Conservation (phyloP, 2,797 vertebrate species). For the Rhinichthys osculus region DNA sequence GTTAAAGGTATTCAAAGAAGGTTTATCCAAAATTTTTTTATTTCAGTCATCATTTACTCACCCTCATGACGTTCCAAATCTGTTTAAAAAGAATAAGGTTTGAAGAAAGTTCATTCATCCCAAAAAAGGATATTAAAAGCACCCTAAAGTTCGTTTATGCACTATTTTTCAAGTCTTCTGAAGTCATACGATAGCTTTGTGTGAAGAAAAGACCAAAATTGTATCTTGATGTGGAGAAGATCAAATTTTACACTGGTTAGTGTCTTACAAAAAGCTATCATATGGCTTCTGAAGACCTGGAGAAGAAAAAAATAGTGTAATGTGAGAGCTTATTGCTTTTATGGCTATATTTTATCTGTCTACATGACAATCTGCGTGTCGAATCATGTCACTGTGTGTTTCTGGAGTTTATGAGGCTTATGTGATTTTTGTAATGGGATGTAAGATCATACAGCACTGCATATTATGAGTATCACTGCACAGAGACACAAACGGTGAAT, state of each 20-base stretch:
- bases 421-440: slow-evolving; percentile 1
- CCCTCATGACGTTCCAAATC: background rate
- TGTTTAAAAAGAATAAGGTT: background rate
- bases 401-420: slow-evolving; percentile 7
- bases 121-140: background rate
- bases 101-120: background rate
- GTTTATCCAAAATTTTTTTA: background rate
- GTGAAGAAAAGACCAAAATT: background rate
- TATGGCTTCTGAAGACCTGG: background rate
- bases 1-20: background rate
- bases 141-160: background rate
- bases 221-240: background rate
- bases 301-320: background rate
- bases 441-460: slow-evolving; percentile 4
- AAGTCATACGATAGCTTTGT: background rate
- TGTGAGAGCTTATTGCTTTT: background rate
- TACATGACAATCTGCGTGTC: background rate
- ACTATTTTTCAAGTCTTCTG: background rate
- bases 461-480: background rate
- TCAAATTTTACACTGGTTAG: background rate
- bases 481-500: background rate
- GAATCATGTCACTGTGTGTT: background rate
- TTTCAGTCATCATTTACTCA: background rate
- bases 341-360: background rate
- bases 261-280: background rate